Evolutionary conservation across 2,888 invertebrate genomes (phyloP).

Genomic region (Lutraria lutraria): DNA sequence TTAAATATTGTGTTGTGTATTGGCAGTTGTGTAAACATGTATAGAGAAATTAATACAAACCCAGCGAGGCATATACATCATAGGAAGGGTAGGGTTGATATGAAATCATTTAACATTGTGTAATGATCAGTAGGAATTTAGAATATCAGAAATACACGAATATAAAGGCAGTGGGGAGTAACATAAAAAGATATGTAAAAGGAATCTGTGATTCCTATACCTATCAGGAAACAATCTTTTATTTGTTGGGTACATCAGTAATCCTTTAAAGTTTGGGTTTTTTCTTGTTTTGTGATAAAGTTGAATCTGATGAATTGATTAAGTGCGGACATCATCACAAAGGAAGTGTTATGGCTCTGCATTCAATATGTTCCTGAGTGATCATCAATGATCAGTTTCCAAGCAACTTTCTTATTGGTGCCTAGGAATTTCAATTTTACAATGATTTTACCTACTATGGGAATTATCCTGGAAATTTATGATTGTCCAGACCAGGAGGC

Average conservation of each 20-base stretch:
- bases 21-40: no score
- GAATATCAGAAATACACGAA: no score
- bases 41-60: no score
- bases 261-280: background rate
- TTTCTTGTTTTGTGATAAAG: background rate
- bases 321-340: background rate
- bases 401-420: background rate
- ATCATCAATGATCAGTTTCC: background rate
- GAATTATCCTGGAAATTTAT: constrained; percentile 12
- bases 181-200: no score
- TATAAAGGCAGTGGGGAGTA: no score
- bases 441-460: background rate
- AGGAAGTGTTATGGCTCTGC: background rate
- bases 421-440: no score
- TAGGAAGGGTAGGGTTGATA: no score
- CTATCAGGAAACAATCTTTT: background rate
- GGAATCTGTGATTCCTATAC: background rate
- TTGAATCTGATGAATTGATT: background rate
- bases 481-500: constrained; percentile 2
- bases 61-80: no score
- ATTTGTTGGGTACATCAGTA: background rate
- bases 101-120: no score
- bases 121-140: no score
- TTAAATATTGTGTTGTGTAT: no score
- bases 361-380: background rate